These are phyloP conservation scores for Cynodonichthys magdalenae DNA, from an alignment of 2,797 vertebrate genomes.

Conservation along the genomic window DNA sequence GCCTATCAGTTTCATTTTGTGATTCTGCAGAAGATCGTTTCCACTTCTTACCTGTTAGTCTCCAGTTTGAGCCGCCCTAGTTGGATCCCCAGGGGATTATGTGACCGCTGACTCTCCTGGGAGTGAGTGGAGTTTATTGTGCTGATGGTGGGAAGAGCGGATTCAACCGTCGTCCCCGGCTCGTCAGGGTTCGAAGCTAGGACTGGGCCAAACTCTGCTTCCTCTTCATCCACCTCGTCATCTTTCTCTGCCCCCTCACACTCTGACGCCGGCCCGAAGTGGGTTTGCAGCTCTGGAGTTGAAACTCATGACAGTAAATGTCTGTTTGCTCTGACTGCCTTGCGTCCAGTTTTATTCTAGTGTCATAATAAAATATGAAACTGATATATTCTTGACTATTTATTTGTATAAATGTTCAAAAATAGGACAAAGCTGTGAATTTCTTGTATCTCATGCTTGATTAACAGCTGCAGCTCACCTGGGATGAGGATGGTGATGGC, in stretches of 20 bases:
- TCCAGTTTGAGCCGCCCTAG: constrained; percentile 86
- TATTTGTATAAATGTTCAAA: too few relatives aligned
- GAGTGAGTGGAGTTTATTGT: constrained; percentile 68
- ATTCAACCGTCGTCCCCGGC: constrained; percentile 27
- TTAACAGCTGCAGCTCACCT: constrained; percentile 70
- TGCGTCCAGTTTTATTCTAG: background rate
- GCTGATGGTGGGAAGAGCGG: constrained; percentile 46
- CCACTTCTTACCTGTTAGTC: constrained; percentile 83
- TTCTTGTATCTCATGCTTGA: background rate
- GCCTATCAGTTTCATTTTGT: too few relatives aligned
- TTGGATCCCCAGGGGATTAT: constrained; percentile 81
- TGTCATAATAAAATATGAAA: background rate
- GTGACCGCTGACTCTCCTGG: constrained; percentile 77
- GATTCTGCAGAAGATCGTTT: background rate
- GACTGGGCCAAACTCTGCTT: constrained; percentile 69
- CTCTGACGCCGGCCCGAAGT: constrained; percentile 89
- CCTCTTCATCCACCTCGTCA: constrained; percentile 83
- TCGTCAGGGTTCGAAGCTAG: constrained; percentile 70
- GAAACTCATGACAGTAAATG: background rate
- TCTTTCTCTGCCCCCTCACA: constrained; percentile 88
- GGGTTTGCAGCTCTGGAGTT: constrained; percentile 86
- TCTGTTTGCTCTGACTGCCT: fast-evolving
- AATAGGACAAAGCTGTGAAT: too few relatives aligned
- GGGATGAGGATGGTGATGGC: constrained; percentile 93
- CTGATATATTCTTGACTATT: background rate